These are phyloP conservation scores for Stegodyphus dumicola DNA, from an alignment of 1,140 invertebrate species.

Conservation along the genomic window DNA sequence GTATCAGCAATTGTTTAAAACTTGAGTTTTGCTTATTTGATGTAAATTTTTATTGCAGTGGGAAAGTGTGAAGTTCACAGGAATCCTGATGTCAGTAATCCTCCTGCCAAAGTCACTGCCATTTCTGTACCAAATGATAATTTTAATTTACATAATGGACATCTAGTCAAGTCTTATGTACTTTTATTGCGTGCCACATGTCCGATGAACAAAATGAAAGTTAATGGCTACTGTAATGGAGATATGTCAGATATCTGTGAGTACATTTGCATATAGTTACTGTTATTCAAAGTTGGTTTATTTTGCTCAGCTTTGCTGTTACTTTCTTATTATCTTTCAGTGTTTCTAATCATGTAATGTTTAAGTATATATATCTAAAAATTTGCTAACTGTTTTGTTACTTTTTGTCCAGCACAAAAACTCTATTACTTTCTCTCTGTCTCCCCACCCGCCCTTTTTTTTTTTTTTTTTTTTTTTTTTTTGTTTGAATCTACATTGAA, in stretches of 20 bases:
- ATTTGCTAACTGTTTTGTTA: no score
- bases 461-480: no score
- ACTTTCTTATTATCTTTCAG: no score
- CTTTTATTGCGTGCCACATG: conserved; percentile 81
- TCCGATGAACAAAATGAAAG: conserved; percentile 50
- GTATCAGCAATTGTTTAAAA: no score
- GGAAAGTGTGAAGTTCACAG: conserved; percentile 82
- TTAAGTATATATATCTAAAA: no score
- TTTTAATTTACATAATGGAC: conserved; percentile 83
- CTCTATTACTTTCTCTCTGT: no score
- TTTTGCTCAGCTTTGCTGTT: no score
- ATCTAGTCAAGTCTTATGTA: conserved; percentile 88
- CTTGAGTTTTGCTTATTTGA: not conserved
- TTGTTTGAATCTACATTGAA: no score
- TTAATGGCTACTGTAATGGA: conserved; percentile 62
- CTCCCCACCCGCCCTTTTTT: no score
- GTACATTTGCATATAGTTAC: not conserved
- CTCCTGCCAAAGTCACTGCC: conserved; percentile 80
- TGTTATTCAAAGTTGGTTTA: no score
- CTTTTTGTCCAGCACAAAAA: no score
- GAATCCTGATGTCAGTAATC: conserved; percentile 78
- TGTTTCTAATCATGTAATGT: no score
- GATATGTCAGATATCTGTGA: conserved; percentile 55
- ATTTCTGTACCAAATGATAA: conserved; percentile 86
- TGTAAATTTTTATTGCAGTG: conserved; percentile 69